Base-by-base conservation (phyloP, 2,888 invertebrate species). In the Eupelmus urozonus region DNA sequence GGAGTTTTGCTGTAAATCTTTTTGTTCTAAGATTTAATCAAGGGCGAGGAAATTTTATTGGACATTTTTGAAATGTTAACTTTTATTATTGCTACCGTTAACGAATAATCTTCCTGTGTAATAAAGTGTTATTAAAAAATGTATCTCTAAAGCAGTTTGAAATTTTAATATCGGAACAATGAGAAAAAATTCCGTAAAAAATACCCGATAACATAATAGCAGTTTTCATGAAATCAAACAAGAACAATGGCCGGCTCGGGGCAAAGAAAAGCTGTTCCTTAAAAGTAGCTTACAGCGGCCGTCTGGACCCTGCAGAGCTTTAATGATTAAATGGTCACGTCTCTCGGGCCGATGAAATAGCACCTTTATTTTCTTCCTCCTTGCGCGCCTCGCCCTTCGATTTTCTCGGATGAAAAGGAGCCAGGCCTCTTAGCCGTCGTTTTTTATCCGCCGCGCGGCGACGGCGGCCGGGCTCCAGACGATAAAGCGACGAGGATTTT, bases 281-380 rank as follows among this genome's bases (percentile, higher is more conserved):
- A 45, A 45, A 45, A 7, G 45, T 13, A 45, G 16, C 45, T 45
- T 45, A 45, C 45, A 45, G 2, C 16, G 16, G 16, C 9, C 16
- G 45, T 45, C 45, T 16, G 9, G 45, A 45, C 45, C 9, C 9
- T 34, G 45, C 13, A 4, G 4, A 66, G 62, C 53, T 45, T 27
- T 49, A 63, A 65, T 57, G 65, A 78, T 78, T 73, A 73, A 78
- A 62, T 23, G 72, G 71, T 77, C 67, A 72, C 72, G 77, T 77
- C 40, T 25, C 7, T n/a, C 9, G 9, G 45, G 23, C 55, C 49
- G 74, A 70, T 78, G 74, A 78, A 78, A 74, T 78, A 73, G 57
- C 70, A 65, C 63, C 74, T 74, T 73, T 45, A 65, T 66, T 72
- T 34, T 20, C 49, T 40, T 40, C 29, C 23, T 16, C 49, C 49